Base-by-base conservation (phyloP, 2,797 vertebrate species). In the Liasis olivaceus region DNA sequence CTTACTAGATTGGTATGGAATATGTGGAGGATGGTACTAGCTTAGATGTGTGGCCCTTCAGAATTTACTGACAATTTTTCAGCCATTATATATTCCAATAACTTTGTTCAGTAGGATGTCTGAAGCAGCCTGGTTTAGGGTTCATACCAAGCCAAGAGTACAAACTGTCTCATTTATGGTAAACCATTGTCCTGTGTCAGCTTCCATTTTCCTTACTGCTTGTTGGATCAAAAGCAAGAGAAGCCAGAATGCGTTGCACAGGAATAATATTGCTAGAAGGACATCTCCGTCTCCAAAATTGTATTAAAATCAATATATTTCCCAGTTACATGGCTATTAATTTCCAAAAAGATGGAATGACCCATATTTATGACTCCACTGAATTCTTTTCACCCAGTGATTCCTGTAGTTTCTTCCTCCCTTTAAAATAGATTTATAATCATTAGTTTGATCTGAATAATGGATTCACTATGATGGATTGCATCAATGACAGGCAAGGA, bases 371-470 rank as follows among this genome's bases (percentile, higher is more conserved):
- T 81, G 0, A 86, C 64, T 51, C 36, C 59, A 24, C 0, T 47
- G 26, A 77, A 60, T 72, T 91, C 0, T 91, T 95, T 81, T 91
- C 63, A 90, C 5, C 1, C 51, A 4, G 13, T 47, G 62, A 22
- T 24, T 17, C 12, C 20, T 12, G 24, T 5, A 54, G 36, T 64
- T 15, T 47, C 81, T 13, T 62, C 17, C 8, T 56, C 20, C 42
- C 77, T 15, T 28, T 54, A 69, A 62, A 89, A 90, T 26, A 47
- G 9, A 12, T 94, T 84, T 91, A 58, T 77, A 69, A 88, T 90
- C 63, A 4, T n/a, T 31, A 84, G 14, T 20, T 60, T 60, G 90
- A 89, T 89, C 64, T 63, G 91, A 90, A 94, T 92, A 91, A 90
- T 86, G 85, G 91, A 87, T 77, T 58, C 85, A 63, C 5, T 51